phyloP scores from a whole-genome alignment of 2,797 vertebrate species.

The Peromyscus eremicus region DNA sequence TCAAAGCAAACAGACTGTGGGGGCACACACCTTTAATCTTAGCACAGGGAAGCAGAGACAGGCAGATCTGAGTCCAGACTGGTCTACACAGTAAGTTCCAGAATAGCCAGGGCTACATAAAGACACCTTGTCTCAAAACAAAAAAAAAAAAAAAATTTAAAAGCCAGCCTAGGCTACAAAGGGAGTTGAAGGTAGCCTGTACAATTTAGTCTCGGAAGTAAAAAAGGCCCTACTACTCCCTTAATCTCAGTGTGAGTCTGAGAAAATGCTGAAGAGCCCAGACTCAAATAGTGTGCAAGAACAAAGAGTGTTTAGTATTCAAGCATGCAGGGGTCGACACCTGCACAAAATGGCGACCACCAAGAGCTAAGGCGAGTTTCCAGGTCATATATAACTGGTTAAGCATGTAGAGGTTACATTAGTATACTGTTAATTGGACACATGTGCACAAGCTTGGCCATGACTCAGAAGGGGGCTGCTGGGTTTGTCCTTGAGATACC shows the following conservation, averaged over 20 bases:
- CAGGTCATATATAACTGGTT: too few species aligned
- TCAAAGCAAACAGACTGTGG: neutral
- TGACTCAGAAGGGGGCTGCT: too few species aligned
- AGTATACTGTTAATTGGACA: too few species aligned
- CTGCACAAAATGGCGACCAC: too few species aligned
- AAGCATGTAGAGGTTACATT: too few species aligned
- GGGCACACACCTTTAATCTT: neutral
- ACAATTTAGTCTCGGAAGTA: neutral
- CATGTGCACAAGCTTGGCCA: too few species aligned
- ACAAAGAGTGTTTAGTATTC: too few species aligned
- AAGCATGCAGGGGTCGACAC: too few species aligned
- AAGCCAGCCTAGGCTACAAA: neutral
- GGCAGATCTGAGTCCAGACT: neutral
- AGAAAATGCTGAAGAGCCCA: too few species aligned
- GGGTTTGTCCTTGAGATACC: too few species aligned
- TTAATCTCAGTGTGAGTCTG: neutral
- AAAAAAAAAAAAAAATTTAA: neutral
- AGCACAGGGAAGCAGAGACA: neutral
- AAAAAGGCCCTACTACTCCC: neutral
- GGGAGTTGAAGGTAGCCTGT: neutral
- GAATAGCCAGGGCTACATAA: neutral
- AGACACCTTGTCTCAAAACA: neutral
- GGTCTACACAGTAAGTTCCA: neutral
- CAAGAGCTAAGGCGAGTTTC: too few species aligned
- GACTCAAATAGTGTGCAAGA: too few species aligned